These are phyloP conservation scores for Dryobates pubescens DNA, from an alignment of 2,797 vertebrate genomes.

Conservation along the genomic window DNA sequence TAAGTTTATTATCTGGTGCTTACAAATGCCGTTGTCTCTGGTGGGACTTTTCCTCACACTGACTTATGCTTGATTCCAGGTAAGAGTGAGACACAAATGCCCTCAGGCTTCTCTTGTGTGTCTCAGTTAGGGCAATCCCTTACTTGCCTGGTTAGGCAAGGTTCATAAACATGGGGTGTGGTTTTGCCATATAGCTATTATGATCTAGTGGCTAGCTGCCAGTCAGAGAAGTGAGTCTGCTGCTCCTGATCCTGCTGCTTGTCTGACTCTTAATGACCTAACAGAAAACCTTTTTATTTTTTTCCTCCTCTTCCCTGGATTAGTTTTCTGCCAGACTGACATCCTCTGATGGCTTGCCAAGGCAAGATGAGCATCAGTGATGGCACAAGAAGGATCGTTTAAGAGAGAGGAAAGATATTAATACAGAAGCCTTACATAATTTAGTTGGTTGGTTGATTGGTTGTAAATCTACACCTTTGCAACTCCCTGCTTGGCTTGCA, in stretches of 20 bases:
- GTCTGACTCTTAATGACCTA: constrained; percentile 1
- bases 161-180: not conserved
- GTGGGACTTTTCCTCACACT: not conserved
- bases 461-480: not conserved
- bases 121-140: not conserved
- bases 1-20: not conserved
- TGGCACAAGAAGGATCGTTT: not conserved
- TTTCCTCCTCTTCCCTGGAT: not conserved
- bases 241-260: not conserved
- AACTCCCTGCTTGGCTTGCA: not conserved
- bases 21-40: not conserved
- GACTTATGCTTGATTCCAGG: not conserved
- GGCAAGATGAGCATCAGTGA: not conserved
- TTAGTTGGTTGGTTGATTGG: not conserved
- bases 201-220: not conserved
- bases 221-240: not conserved
- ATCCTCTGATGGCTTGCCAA: constrained; percentile 23
- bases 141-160: not conserved
- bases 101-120: not conserved
- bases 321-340: not conserved
- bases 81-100: not conserved
- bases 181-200: not conserved
- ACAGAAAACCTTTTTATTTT: not conserved
- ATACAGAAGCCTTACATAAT: not conserved
- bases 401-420: not conserved